phyloP scores from a whole-genome alignment of 2,113 vertebrate species.

The Nyctibius bracteatus region DNA sequence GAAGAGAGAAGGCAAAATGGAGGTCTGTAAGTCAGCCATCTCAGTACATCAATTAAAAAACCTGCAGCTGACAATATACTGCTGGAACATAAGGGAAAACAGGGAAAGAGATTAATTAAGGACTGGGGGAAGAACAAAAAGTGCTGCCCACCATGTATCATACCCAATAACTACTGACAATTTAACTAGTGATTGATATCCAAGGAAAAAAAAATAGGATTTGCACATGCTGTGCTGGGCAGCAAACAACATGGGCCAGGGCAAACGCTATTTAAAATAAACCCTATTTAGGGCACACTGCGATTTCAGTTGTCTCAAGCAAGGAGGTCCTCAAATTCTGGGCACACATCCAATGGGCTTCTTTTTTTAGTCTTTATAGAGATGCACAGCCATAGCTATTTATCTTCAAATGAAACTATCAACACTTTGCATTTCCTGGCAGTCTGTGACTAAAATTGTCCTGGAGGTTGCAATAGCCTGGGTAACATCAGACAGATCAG shows the following conservation, averaged over 20 bases:
- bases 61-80: not conserved
- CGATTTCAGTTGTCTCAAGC: constrained; percentile 5
- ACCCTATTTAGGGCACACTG: not conserved
- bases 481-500: not conserved
- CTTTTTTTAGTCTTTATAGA: not conserved
- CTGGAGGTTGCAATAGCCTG: not conserved
- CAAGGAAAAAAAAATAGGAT: not conserved
- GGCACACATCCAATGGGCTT: constrained; percentile 2
- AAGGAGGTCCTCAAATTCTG: constrained; percentile 4
- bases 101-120: not conserved
- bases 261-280: not conserved
- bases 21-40: not conserved
- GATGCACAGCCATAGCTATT: not conserved
- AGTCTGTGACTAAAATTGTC: not conserved
- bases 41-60: not conserved
- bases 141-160: not conserved
- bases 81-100: not conserved
- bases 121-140: not conserved
- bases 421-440: not conserved
- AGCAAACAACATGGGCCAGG: not conserved
- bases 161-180: not conserved
- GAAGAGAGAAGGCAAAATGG: not conserved
- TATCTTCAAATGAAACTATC: constrained; percentile 3
- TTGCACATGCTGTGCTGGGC: not conserved
- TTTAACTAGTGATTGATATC: not conserved